phyloP scores from a whole-genome alignment of 2,797 vertebrate species.

The Florisuga fusca region DNA sequence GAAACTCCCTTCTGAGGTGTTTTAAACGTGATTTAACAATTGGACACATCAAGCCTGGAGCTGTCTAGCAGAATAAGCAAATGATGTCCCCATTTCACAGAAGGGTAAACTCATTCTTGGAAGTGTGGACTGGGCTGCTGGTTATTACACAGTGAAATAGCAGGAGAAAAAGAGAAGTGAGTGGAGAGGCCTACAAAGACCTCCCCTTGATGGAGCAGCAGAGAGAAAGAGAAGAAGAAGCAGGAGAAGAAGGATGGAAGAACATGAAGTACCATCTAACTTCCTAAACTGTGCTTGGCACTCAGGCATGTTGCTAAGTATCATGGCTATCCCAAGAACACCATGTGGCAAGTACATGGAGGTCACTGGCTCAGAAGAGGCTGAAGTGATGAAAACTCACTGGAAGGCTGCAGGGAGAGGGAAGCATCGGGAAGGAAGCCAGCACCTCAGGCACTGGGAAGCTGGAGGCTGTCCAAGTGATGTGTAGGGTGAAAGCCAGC shows the following conservation, averaged over 20 bases:
- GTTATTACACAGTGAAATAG: not conserved
- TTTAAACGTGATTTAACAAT: not conserved
- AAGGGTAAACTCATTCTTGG: not conserved
- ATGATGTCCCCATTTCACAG: not conserved
- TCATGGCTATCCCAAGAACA: not conserved
- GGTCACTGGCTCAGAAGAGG: slow-evolving; percentile 19
- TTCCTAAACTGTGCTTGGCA: not conserved
- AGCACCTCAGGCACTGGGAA: slow-evolving; percentile 2
- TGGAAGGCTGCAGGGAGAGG: slow-evolving; percentile 48
- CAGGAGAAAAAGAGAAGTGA: not conserved
- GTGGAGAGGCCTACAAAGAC: not conserved
- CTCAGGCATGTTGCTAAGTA: not conserved
- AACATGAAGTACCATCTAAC: not conserved
- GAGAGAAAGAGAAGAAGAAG: not conserved
- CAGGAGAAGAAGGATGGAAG: not conserved
- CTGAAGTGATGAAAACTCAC: slow-evolving; percentile 34
- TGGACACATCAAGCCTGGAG: not conserved
- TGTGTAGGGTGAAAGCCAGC: not conserved
- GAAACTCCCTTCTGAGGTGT: not conserved
- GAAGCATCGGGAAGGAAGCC: slow-evolving; percentile 32
- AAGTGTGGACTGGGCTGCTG: not conserved
- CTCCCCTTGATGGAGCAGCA: not conserved
- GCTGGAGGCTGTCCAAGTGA: slow-evolving; percentile 57
- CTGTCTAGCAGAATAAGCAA: not conserved
- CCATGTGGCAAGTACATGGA: not conserved